Evolutionary conservation across 1,140 invertebrate genomes (phyloP), one percentile per base, ranked within the genome.

Genomic region (Solen grandis): DNA sequence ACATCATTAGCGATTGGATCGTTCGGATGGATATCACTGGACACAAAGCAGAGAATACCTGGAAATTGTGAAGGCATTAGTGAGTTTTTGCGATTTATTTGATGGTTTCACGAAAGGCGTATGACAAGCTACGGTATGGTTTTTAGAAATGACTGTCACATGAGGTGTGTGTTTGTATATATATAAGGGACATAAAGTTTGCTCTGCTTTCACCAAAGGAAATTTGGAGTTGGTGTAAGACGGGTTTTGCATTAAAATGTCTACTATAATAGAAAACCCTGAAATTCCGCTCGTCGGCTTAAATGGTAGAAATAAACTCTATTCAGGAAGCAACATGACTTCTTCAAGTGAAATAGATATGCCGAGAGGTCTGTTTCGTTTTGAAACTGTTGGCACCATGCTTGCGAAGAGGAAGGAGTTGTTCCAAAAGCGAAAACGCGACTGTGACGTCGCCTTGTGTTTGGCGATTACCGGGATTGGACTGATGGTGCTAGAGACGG

Each of bases 401-500:
- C 82, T 91, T 25, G 88, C 88, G 0, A 88, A 84, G 54, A 76
- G 91, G 5, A 91, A 90, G 72, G 87, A 89, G 72, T 73, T 92
- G 4, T 90, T 88, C 62, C 69, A 66, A 10, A 86, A 84, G 55
- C 46, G 90, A 25, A 87, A 87, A 73, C 63, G 83, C 1, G 60
- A 88, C 0, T 84, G 84, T 68, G 91, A 92, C 66, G 78, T 87
- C 0, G 82, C 88, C 5, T 54, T 91, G 1, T 83, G 57, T 22
- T 82, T 90, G 65, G 90, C 90, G 0, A 4, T 90, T 3, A 27
- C 80, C 16, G 91, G 91, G 1, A 88, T 91, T 46, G 65, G 85
- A n/a, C 36, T 91, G 13, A 91, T 91, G 90, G 81, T 92, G 5
- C 31, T 90, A 14, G 89, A 91, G 65, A 89, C 88, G 1, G 91